A percentile compares a stretch with the other conserved stretches of the same genome.
phyloP scores from a whole-genome alignment of 2,888 invertebrate species.

The Volucella inflata region DNA sequence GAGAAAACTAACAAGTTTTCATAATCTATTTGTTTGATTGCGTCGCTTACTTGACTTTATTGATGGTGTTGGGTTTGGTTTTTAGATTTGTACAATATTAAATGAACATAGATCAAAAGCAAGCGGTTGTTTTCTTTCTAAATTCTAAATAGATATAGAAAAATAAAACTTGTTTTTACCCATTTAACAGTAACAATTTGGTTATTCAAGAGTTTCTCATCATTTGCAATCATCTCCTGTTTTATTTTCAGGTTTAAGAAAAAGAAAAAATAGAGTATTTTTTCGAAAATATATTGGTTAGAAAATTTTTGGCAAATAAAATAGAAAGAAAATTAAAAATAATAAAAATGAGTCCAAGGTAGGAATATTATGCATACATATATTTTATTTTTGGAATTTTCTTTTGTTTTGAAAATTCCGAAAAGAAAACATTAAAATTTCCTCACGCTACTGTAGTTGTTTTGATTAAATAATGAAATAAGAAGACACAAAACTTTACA shows the following conservation, averaged over 20 bases:
- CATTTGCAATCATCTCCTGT: conserved; percentile 55
- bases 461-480: background rate
- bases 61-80: too few species aligned
- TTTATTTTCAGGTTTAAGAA: conserved; percentile 66
- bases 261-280: conserved; percentile 24
- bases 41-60: too few species aligned
- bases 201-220: conserved; percentile 49
- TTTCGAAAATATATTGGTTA: conserved; percentile 53
- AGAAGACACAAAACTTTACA: background rate
- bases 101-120: too few species aligned
- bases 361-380: conserved; percentile 55
- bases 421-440: background rate
- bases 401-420: conserved; percentile 44
- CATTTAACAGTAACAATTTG: conserved; percentile 35
- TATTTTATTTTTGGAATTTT: conserved; percentile 5
- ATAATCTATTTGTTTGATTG: too few species aligned
- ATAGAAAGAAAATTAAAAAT: conserved; percentile 33
- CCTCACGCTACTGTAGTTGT: background rate
- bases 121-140: too few species aligned
- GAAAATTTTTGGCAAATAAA: conserved; percentile 65
- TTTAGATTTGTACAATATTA: too few species aligned
- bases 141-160: too few species aligned
- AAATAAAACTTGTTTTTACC: conserved; percentile 18
- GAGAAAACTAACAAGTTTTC: too few species aligned
- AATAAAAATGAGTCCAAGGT: conserved; percentile 75